phyloP scores from a whole-genome alignment of 2,113 vertebrate species.

The Macaca nemestrina region DNA sequence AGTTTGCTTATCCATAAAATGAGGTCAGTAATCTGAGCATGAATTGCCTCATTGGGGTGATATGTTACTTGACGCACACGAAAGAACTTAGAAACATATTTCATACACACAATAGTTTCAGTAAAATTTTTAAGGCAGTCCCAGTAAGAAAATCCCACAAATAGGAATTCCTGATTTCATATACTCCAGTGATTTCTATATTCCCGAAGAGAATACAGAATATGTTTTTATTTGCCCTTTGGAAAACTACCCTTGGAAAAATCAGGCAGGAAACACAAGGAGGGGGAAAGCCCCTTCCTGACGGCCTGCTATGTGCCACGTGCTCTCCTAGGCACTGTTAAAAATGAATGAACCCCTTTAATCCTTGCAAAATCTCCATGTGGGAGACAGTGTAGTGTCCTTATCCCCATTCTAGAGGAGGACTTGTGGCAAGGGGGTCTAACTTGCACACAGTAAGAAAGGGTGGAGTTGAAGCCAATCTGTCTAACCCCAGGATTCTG shows the following conservation, averaged over 20 bases:
- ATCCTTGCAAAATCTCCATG: neutral
- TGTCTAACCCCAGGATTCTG: neutral
- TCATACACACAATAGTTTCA: neutral
- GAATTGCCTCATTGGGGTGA: neutral
- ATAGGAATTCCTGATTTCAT: neutral
- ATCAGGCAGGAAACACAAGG: neutral
- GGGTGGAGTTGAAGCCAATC: neutral
- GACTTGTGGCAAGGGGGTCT: rapidly evolving
- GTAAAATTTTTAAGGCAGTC: neutral
- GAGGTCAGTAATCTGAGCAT: neutral
- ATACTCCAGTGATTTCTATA: neutral
- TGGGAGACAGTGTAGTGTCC: neutral
- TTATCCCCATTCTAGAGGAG: neutral
- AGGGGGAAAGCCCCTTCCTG: neutral
- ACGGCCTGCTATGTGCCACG: neutral
- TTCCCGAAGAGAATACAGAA: neutral
- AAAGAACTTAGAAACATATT: neutral
- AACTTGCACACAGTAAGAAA: neutral
- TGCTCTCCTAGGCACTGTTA: neutral
- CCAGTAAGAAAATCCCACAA: neutral
- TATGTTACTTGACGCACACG: neutral
- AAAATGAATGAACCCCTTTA: neutral
- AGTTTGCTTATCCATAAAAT: neutral
- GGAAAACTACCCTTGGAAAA: neutral
- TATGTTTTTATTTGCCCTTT: neutral